These are phyloP conservation scores for Cyclophora albipunctata DNA, from an alignment of 2,888 invertebrate species.

Conservation along the genomic window DNA sequence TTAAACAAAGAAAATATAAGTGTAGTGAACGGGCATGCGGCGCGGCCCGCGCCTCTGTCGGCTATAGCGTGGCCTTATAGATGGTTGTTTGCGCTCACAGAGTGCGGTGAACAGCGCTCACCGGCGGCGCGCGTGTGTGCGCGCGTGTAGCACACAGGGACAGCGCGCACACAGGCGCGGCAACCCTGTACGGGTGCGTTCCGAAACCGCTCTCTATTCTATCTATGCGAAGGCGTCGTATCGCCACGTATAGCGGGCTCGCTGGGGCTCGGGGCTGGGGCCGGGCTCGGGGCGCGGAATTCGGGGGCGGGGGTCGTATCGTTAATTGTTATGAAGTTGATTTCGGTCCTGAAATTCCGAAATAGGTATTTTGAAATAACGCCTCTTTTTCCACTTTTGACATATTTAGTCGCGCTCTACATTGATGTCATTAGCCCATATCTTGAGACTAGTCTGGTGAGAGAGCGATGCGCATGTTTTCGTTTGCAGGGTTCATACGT, in stretches of 20 bases:
- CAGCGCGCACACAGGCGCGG: conserved; percentile 34
- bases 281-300: conserved; percentile 71
- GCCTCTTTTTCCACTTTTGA: conserved; percentile 55
- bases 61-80: conserved; percentile 77
- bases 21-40: conserved; percentile 46
- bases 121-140: conserved; percentile 66
- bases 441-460: conserved; percentile 13
- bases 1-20: conserved; percentile 36
- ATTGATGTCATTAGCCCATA: conserved; percentile 16
- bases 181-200: conserved; percentile 63
- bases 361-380: conserved; percentile 73
- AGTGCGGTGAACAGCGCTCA: conserved; percentile 77
- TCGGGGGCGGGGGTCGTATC: conserved; percentile 76
- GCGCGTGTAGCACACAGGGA: conserved; percentile 39
- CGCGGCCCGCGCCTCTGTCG: conserved; percentile 66
- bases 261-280: conserved; percentile 74
- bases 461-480: conserved; percentile 29
- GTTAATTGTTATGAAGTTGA: conserved; percentile 77
- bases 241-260: conserved; percentile 73
- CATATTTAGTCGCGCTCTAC: conserved; percentile 16
- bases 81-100: conserved; percentile 77
- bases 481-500: conserved; percentile 39
- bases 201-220: conserved; percentile 76
- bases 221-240: conserved; percentile 76
- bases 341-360: conserved; percentile 75